Conservation (phyloP, 2,113 vertebrate species). For the Tilapia sparmanii region DNA sequence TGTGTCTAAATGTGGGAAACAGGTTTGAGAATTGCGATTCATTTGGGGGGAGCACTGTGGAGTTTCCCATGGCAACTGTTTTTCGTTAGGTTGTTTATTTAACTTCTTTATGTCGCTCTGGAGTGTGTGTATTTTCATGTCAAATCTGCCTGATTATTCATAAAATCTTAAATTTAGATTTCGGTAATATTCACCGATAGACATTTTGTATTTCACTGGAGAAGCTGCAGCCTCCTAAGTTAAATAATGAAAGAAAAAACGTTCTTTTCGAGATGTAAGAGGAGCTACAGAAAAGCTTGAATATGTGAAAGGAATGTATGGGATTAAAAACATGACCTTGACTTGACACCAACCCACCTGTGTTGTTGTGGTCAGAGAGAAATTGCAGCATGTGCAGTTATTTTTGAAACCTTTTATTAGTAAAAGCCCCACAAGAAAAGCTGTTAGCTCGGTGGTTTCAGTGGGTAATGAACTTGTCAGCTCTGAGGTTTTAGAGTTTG, state of each 20-base stretch:
- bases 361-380: constrained; percentile 4
- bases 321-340: constrained; percentile 47
- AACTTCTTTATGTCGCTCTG: not conserved
- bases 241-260: constrained; percentile 22
- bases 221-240: not conserved
- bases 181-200: not conserved
- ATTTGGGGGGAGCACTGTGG: not conserved
- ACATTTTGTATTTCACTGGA: constrained; percentile 28
- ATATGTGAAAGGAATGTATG: not conserved
- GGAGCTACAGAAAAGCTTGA: not conserved
- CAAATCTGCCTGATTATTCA: constrained; percentile 6
- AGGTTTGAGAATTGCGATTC: not conserved
- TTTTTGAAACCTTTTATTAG: constrained; percentile 45
- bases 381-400: constrained; percentile 57
- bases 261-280: not conserved
- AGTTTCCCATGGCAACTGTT: not conserved
- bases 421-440: constrained; percentile 50
- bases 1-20: not conserved
- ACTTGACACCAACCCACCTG: constrained; percentile 29
- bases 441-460: constrained; percentile 56
- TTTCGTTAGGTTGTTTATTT: not conserved
- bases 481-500: constrained; percentile 46
- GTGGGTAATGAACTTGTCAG: constrained; percentile 70
- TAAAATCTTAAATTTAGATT: not conserved
- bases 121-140: not conserved